These are phyloP conservation scores for Picus viridis DNA, from an alignment of 2,797 vertebrate species.

Conservation along the genomic window DNA sequence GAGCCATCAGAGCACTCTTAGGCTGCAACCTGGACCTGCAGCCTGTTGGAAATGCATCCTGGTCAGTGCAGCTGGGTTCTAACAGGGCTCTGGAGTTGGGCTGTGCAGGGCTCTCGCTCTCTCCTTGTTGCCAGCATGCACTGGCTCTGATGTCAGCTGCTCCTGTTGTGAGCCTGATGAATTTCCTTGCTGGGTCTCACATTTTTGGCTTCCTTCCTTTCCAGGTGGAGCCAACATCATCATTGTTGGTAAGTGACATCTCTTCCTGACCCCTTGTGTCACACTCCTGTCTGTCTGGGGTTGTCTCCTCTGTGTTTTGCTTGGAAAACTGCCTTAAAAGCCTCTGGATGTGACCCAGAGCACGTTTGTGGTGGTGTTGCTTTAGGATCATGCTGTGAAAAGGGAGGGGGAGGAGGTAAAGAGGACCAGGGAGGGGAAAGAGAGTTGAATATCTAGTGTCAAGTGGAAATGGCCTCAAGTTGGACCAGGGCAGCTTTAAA, in stretches of 20 bases:
- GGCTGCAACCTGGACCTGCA: rapidly evolving
- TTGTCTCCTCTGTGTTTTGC: not conserved
- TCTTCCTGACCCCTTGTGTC: not conserved
- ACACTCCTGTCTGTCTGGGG: rapidly evolving
- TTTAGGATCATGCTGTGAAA: not conserved
- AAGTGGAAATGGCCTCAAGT: too few species aligned
- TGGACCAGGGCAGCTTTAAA: too few species aligned
- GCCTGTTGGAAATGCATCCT: not conserved
- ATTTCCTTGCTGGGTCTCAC: not conserved
- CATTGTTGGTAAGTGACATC: not conserved
- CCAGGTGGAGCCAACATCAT: not conserved
- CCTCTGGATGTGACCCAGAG: too few species aligned
- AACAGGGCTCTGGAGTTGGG: not conserved
- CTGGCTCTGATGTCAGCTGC: not conserved
- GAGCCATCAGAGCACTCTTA: not conserved
- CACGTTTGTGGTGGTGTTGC: not conserved
- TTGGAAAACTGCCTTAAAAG: not conserved
- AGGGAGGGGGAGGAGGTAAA: not conserved
- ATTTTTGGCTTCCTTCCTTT: not conserved
- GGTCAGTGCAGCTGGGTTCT: not conserved
- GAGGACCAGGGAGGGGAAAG: not conserved
- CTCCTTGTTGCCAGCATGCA: not conserved
- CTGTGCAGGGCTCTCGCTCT: not conserved
- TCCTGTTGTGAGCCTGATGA: not conserved
- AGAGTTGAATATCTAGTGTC: too few species aligned